Evolutionary conservation across 1,140 invertebrate species (phyloP).

Genomic region (Drosophila obscura): DNA sequence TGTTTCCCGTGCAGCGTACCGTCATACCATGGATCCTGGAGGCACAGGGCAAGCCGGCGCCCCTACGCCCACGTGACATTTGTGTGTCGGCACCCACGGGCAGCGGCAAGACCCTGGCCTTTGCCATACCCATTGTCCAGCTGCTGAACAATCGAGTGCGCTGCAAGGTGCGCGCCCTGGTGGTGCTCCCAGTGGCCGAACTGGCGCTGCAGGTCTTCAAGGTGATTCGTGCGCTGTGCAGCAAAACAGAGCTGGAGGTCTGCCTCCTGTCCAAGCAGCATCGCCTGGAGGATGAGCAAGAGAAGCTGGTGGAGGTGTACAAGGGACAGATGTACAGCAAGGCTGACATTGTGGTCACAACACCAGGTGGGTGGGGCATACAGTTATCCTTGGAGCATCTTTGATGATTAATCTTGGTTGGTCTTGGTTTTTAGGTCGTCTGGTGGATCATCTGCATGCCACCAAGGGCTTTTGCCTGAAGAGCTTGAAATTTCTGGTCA

Average conservation of each 20-base stretch:
- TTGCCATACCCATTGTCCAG: constrained; percentile 96
- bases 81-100: constrained; percentile 99
- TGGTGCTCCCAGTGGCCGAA: constrained; percentile 96
- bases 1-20: constrained; percentile 94
- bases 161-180: constrained; percentile 90
- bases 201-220: constrained; percentile 94
- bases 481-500: constrained; percentile 92
- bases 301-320: constrained; percentile 89
- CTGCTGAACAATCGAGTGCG: constrained; percentile 80
- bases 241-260: constrained; percentile 89
- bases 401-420: not conserved
- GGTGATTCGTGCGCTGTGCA: constrained; percentile 91
- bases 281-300: constrained; percentile 90
- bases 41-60: constrained; percentile 85
- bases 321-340: constrained; percentile 84
- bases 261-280: constrained; percentile 89
- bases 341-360: constrained; percentile 96
- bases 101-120: constrained; percentile 98
- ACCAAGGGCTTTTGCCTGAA: constrained; percentile 94
- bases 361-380: constrained; percentile 86
- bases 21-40: constrained; percentile 93
- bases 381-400: not conserved
- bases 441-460: constrained; percentile 95
- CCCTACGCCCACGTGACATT: constrained; percentile 92
- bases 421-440: constrained; percentile 86